These are phyloP conservation scores for Dreissena rostriformis DNA, from an alignment of 1,140 invertebrate genomes.

Conservation along the genomic window DNA sequence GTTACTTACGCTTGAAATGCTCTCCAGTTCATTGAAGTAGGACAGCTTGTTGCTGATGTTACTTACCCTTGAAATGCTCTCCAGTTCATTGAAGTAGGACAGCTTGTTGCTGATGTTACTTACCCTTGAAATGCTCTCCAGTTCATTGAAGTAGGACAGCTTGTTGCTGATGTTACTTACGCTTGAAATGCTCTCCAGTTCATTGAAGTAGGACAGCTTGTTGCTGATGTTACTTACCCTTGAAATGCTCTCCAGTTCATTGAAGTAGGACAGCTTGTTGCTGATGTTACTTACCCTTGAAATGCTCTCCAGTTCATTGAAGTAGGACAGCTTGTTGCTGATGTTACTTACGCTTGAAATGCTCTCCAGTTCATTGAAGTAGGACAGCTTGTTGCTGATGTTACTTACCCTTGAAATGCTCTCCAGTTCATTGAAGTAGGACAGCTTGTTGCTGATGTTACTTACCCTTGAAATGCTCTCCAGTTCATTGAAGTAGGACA, in stretches of 20 bases:
- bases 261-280: conserved; percentile 91
- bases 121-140: conserved; percentile 90
- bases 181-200: conserved; percentile 91
- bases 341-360: too few species aligned
- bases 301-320: conserved; percentile 91
- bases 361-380: conserved; percentile 92
- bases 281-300: too few species aligned
- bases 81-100: conserved; percentile 93
- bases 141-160: conserved; percentile 92
- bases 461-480: conserved; percentile 90
- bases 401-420: too few species aligned
- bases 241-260: conserved; percentile 90
- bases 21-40: conserved; percentile 93
- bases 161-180: conserved; percentile 91
- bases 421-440: conserved; percentile 93
- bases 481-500: conserved; percentile 93
- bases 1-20: too few species aligned
- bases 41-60: conserved; percentile 90
- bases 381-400: conserved; percentile 90
- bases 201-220: conserved; percentile 92
- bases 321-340: conserved; percentile 90
- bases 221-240: conserved; percentile 91
- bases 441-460: conserved; percentile 90
- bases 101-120: conserved; percentile 91
- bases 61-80: too few species aligned